Conservation (phyloP, 2,113 vertebrate species). For the Macroglossus sobrinus region DNA sequence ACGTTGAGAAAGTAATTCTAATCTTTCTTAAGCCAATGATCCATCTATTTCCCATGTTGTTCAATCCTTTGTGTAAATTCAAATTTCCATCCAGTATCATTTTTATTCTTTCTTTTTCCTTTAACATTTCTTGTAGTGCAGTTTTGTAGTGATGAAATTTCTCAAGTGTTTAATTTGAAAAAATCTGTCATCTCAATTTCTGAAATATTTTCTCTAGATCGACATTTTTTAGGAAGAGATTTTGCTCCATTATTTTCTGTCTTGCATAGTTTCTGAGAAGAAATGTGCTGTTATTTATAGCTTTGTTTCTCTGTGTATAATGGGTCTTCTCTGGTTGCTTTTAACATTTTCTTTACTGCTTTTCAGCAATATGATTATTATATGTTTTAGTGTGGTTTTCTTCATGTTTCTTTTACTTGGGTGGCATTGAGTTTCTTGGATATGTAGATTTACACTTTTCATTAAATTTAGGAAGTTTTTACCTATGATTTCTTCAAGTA, state of each 20-base stretch:
- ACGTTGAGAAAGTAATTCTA: background rate
- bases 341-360: background rate
- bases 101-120: background rate
- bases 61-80: background rate
- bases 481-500: background rate
- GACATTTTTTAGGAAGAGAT: background rate
- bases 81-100: background rate
- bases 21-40: background rate
- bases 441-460: background rate
- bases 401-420: background rate
- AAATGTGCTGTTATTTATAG: background rate
- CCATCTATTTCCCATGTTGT: background rate
- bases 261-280: background rate
- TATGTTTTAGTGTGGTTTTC: background rate
- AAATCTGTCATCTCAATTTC: background rate
- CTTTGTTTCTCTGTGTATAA: background rate
- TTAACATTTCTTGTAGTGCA: background rate
- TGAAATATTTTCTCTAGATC: background rate
- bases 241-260: background rate
- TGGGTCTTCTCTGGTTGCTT: background rate
- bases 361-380: background rate
- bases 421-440: background rate
- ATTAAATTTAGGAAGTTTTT: background rate
- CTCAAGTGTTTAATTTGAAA: background rate
- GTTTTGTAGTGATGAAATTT: background rate